These are phyloP conservation scores for Micromys minutus DNA, from an alignment of 2,113 vertebrate genomes.

Conservation along the genomic window DNA sequence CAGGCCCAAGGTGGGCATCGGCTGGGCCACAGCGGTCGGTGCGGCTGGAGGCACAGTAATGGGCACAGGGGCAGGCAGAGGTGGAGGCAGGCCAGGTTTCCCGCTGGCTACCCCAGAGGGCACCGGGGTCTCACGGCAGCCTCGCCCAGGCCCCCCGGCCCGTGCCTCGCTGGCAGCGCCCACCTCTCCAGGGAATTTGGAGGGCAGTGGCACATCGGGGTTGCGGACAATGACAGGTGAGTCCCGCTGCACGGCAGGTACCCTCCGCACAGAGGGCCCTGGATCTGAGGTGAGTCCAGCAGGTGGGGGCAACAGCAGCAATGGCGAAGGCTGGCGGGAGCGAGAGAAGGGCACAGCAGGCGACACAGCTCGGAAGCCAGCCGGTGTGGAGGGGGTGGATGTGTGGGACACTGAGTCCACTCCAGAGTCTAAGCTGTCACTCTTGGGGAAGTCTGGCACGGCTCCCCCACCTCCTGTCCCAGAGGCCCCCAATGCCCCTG, in stretches of 20 bases:
- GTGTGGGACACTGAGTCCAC: conserved; percentile 86
- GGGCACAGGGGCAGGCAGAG: conserved; percentile 92
- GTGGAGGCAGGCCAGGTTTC: conserved; percentile 80
- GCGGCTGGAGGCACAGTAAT: conserved; percentile 87
- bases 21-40: conserved; percentile 71
- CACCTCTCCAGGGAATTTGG: conserved; percentile 89
- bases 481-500: conserved; percentile 63
- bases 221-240: conserved; percentile 95
- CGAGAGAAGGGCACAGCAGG: conserved; percentile 82
- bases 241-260: conserved; percentile 90
- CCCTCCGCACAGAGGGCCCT: conserved; percentile 84
- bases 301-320: conserved; percentile 90
- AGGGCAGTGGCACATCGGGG: conserved; percentile 91
- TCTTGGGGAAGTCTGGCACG: conserved; percentile 82
- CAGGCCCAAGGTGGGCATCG: conserved; percentile 80
- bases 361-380: conserved; percentile 86
- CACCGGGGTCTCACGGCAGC: conserved; percentile 76
- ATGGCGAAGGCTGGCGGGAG: conserved; percentile 86
- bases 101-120: conserved; percentile 76
- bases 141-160: conserved; percentile 70
- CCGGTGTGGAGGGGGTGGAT: conserved; percentile 88
- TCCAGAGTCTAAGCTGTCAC: conserved; percentile 80
- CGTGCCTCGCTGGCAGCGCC: conserved; percentile 76
- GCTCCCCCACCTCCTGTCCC: conserved; percentile 63
- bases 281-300: conserved; percentile 87